These are phyloP conservation scores for Ametastegia equiseti DNA, from an alignment of 2,888 invertebrate species.

Conservation along the genomic window DNA sequence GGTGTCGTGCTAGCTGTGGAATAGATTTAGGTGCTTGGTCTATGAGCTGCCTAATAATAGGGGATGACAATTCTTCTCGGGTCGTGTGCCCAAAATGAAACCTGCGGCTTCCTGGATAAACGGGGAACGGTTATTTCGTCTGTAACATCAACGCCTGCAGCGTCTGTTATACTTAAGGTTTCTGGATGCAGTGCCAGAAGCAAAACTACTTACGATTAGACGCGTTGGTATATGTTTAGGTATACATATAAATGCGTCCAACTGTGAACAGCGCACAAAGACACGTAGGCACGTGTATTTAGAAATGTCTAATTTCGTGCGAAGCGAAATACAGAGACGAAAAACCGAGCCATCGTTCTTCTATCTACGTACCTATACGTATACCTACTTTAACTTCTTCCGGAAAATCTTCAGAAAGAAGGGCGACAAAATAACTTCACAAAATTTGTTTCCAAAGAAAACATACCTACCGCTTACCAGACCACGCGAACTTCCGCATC, in stretches of 20 bases:
- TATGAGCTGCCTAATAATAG: conserved; percentile 38
- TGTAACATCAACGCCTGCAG: conserved; percentile 22
- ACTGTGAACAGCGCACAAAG: neutral
- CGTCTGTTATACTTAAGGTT: conserved; percentile 42
- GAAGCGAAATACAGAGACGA: conserved; percentile 26
- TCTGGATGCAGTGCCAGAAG: neutral
- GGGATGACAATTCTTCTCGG: conserved; percentile 35
- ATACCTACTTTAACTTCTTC: neutral
- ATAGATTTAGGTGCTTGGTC: conserved; percentile 9
- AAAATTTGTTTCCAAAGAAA: conserved; percentile 30
- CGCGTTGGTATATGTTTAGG: neutral
- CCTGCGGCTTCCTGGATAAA: conserved; percentile 37
- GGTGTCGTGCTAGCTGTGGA: neutral
- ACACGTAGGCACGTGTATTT: neutral
- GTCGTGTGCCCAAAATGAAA: conserved; percentile 11
- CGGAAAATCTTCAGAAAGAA: conserved; percentile 17
- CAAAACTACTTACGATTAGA: conserved; percentile 37
- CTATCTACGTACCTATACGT: too few species aligned
- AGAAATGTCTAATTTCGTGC: conserved; percentile 37
- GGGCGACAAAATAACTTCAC: neutral
- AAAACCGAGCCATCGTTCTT: neutral
- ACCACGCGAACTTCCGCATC: neutral
- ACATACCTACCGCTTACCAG: neutral
- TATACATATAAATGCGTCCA: neutral
- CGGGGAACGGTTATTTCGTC: conserved; percentile 46